phyloP scores from a whole-genome alignment of 2,797 vertebrate genomes.

The Fundulus diaphanus region DNA sequence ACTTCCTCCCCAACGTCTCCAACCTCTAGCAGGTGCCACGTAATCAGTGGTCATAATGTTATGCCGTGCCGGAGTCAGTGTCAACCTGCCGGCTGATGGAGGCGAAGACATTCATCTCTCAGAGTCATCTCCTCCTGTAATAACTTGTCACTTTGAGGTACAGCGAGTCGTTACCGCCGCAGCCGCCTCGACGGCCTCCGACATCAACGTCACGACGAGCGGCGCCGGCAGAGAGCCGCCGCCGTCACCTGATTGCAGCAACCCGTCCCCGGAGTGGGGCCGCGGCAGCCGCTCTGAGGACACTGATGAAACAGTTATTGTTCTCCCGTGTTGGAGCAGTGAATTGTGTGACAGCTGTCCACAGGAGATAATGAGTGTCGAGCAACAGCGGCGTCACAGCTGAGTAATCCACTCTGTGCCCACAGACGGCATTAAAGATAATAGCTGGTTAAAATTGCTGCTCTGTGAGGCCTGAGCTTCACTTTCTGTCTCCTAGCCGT shows the following conservation, averaged over 20 bases:
- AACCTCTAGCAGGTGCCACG: not conserved
- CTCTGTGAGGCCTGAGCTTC: slow-evolving; percentile 24
- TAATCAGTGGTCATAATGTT: not conserved
- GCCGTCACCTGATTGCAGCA: not conserved
- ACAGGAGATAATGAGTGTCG: slow-evolving; percentile 37
- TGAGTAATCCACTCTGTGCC: slow-evolving; percentile 30
- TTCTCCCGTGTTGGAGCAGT: slow-evolving; percentile 8
- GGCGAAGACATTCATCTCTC: not conserved
- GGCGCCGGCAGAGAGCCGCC: not conserved
- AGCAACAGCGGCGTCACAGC: slow-evolving; percentile 7
- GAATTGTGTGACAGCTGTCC: slow-evolving; percentile 50
- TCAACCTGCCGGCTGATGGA: not conserved
- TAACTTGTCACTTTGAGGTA: slow-evolving; percentile 1
- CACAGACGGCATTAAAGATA: slow-evolving; percentile 38
- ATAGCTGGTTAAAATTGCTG: slow-evolving; percentile 21
- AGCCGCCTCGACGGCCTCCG: not conserved
- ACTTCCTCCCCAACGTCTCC: not conserved
- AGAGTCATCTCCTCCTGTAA: not conserved
- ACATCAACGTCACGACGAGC: not conserved
- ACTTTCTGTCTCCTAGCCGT: slow-evolving; percentile 17
- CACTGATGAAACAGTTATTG: slow-evolving; percentile 18
- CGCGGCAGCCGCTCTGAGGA: slow-evolving; percentile 17
- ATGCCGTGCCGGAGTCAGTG: not conserved
- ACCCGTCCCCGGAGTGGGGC: not conserved
- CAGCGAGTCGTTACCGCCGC: not conserved